Percentiles rank a stretch among this genome's conserved stretches.
phyloP scores from a whole-genome alignment of 2,888 invertebrate genomes.

The Osmoderma eremita region DNA sequence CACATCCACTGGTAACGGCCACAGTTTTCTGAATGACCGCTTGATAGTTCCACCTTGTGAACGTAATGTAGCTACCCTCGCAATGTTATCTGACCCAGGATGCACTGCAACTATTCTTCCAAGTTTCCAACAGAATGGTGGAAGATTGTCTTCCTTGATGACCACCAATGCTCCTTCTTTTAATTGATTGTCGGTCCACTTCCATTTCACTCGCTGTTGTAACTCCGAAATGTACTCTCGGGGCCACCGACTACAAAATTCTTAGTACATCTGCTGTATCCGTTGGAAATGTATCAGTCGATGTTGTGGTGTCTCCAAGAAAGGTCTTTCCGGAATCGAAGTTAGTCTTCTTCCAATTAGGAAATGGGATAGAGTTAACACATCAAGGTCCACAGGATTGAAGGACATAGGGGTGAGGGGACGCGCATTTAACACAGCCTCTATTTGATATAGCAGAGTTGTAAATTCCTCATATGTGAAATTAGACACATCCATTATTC shows the following conservation, averaged over 20 bases:
- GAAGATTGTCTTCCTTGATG: slow-evolving; percentile 47
- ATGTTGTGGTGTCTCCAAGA: slow-evolving; percentile 43
- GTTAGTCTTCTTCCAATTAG: slow-evolving; percentile 51
- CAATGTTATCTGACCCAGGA: too few species aligned
- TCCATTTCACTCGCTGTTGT: slow-evolving; percentile 49
- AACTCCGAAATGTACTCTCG: slow-evolving; percentile 49
- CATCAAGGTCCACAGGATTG: slow-evolving; percentile 42
- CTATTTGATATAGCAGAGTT: slow-evolving; percentile 49
- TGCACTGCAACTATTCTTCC: too few species aligned
- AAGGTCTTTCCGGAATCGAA: slow-evolving; percentile 49
- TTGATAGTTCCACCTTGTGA: too few species aligned
- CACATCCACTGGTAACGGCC: neutral
- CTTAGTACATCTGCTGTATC: slow-evolving; percentile 44
- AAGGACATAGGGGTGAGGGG: slow-evolving; percentile 48
- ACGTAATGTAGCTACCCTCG: too few species aligned
- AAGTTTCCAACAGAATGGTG: neutral
- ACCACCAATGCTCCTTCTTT: slow-evolving; percentile 52
- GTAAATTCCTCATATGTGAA: slow-evolving; percentile 49
- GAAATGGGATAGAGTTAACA: slow-evolving; percentile 50
- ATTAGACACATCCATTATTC: slow-evolving; percentile 13
- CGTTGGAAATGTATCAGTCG: slow-evolving; percentile 47
- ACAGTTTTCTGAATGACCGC: neutral
- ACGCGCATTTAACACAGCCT: slow-evolving; percentile 50
- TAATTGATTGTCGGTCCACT: slow-evolving; percentile 39
- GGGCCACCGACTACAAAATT: slow-evolving; percentile 48